Evolutionary conservation across 2,113 vertebrate genomes (phyloP).

Genomic region (Cinclus cinclus): DNA sequence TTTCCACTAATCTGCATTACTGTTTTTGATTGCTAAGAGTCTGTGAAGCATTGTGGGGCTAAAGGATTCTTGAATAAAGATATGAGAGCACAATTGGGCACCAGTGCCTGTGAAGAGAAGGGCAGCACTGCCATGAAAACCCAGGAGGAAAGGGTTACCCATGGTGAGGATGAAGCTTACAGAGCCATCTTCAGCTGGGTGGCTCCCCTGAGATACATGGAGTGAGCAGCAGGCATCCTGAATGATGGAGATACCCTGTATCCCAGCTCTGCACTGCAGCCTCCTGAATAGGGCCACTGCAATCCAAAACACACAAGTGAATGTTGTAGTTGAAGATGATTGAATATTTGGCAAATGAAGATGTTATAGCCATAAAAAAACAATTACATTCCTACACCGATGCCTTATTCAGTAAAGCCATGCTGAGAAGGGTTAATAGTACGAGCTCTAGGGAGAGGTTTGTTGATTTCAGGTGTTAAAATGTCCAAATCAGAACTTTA

Average conservation of each 20-base stretch:
- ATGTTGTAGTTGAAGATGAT: not conserved
- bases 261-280: accelerated
- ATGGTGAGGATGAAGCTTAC: accelerated
- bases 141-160: not conserved
- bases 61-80: not conserved
- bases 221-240: accelerated
- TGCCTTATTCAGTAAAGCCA: not conserved
- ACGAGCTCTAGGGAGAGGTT: not conserved
- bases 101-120: not conserved
- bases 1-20: not conserved
- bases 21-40: not conserved
- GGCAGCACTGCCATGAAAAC: not conserved
- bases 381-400: accelerated
- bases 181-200: accelerated
- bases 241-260: not conserved
- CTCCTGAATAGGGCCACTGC: accelerated
- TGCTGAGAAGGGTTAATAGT: not conserved
- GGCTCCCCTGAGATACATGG: accelerated
- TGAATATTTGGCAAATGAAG: not conserved
- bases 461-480: not conserved
- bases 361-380: not conserved
- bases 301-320: accelerated
- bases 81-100: accelerated
- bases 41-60: not conserved
- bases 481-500: not conserved